Evolutionary conservation across 2,888 invertebrate species (phyloP), one percentile per base, ranked within the genome.

Genomic region (Cenopis cana): DNA sequence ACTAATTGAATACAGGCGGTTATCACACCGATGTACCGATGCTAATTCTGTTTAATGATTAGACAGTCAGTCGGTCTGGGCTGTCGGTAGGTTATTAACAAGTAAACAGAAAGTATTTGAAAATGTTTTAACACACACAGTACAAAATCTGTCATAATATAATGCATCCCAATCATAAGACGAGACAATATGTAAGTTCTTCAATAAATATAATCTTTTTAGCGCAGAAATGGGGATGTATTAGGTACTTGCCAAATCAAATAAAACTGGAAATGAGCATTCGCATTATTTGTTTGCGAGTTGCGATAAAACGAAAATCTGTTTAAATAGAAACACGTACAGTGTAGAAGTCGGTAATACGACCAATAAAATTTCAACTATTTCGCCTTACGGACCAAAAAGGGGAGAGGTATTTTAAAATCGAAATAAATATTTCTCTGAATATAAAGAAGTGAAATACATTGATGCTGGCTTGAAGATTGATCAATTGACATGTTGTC

Each of bases 371-470:
- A 67, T 70, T 46, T 60, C 38, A 60, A 56, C 41, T 12, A 71
- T 67, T 36, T 60, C 60, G 29, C 36, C 56, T 46, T 61, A 56
- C 29, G 3, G 14, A 9, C 55, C 41, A 29, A 65, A 65, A 55
- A 41, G 20, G 12, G 29, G 52, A 6, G 33, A 65, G 55, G 33
- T 59, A 68, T 73, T 73, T 73, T 62, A 36, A 41, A 64, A 41
- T 64, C 29, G 67, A 69, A 56, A 41, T 46, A 71, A 72, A 55
- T 62, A 68, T 66, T 66, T 73, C 33, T 56, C 49, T 14, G 52
- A 50, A 17, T 17, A 29, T 41, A 18, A 38, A n/a, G 10, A 20
- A 55, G 18, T 41, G 12, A 11, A 18, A 18, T 55, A 52, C 54
- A 41, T 41, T 68, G n/a, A 24, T n/a, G 49, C 10, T 20, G 18